Evolutionary conservation across 2,797 vertebrate genomes (phyloP).

Genomic region (Arctocebus calabarensis): DNA sequence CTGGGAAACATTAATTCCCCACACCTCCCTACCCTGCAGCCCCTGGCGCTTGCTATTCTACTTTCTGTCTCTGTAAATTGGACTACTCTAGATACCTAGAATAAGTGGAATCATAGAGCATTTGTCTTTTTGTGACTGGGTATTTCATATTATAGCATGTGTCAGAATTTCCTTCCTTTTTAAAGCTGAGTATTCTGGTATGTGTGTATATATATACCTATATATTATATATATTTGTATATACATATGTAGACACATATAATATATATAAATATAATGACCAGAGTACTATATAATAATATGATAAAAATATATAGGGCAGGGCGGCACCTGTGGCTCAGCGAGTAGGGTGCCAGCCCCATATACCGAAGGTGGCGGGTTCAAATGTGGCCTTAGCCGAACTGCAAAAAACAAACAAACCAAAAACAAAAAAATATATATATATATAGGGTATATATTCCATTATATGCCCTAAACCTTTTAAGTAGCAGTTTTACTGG

Average conservation of each 20-base stretch:
- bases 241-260: too few relatives aligned
- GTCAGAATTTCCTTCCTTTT: conserved; percentile 50
- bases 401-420: too few relatives aligned
- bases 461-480: background rate
- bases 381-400: too few relatives aligned
- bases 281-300: too few relatives aligned
- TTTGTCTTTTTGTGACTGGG: conserved; percentile 28
- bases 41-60: background rate
- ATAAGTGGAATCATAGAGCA: background rate
- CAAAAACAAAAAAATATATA: too few relatives aligned
- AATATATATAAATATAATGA: too few relatives aligned
- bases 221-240: too few relatives aligned
- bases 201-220: too few relatives aligned
- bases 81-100: background rate
- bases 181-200: background rate
- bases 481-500: conserved; percentile 47
- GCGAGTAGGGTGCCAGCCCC: too few relatives aligned
- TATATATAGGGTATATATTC: background rate
- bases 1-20: background rate
- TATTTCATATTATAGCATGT: background rate
- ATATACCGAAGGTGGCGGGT: too few relatives aligned
- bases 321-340: too few relatives aligned
- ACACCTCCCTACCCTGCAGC: background rate
- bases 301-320: too few relatives aligned
- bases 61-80: background rate